These are phyloP conservation scores for Arenicola marina DNA, from an alignment of 2,888 invertebrate species.

Conservation along the genomic window DNA sequence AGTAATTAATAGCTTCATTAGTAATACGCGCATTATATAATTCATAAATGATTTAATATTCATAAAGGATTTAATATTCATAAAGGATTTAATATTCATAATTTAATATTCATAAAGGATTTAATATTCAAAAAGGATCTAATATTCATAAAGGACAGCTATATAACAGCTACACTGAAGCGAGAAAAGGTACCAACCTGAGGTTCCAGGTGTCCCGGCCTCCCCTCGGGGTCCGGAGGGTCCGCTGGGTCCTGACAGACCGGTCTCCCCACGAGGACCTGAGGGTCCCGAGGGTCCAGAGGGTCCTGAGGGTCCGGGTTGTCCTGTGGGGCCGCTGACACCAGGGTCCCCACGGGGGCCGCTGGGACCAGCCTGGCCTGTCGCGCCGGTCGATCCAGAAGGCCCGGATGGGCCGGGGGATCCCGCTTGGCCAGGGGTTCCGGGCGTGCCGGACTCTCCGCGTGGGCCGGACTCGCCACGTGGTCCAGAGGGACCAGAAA, in stretches of 20 bases:
- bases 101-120: too few species aligned
- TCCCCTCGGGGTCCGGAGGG: conserved; percentile 21
- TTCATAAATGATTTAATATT: too few species aligned
- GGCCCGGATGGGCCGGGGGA: conserved; percentile 18
- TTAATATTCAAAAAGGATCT: too few species aligned
- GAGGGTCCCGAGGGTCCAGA: conserved; percentile 21
- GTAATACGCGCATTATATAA: too few species aligned
- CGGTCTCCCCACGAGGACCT: conserved; percentile 17
- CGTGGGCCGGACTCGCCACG: conserved; percentile 26
- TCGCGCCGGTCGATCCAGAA: conserved; percentile 9
- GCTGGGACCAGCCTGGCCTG: conserved; percentile 20
- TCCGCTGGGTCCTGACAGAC: conserved; percentile 20
- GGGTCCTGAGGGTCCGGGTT: conserved; percentile 19
- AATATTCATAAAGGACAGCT: too few species aligned
- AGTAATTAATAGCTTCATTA: too few species aligned
- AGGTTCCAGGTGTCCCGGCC: not conserved
- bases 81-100: too few species aligned
- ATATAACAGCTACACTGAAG: too few species aligned
- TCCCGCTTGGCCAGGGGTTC: conserved; percentile 20
- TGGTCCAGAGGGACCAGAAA: conserved; percentile 22
- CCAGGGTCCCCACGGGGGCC: conserved; percentile 20
- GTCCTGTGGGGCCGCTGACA: conserved; percentile 13
- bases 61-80: too few species aligned
- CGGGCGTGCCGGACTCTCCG: conserved; percentile 19
- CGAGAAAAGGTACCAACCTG: too few species aligned